Base-by-base conservation (phyloP, 1,140 invertebrate genomes). In the Odontomachus brunneus region DNA sequence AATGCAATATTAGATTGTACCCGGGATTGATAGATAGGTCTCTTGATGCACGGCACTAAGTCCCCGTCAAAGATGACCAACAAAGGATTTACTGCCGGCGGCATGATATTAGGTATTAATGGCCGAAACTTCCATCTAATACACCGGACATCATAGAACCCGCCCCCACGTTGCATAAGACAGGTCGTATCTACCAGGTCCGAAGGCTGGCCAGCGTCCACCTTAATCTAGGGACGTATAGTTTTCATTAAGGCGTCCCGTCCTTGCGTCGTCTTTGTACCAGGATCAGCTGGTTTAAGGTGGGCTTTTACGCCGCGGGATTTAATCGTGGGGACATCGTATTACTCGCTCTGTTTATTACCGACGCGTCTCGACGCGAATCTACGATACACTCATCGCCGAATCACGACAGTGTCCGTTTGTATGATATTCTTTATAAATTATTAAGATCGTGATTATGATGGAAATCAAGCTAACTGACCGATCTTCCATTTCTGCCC, bases 81-180 rank as follows among this genome's bases (percentile, higher is more conserved):
- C 92, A 92, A 93, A 93, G 92, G 92, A 93, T 93, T 91, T 92
- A 91, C 88, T 82, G 84, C 74, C 76, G 88, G 83, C 76, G 71
- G 80, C 87, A 88, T 83, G 89, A 92, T 93, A 93, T 93, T 93
- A 93, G 92, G 89, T 93, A 93, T 93, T 93, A 93, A 93, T 93
- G 91, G 91, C 89, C 86, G 82, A 90, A 92, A 92, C 90, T 92
- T 92, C 89, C 91, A 91, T 91, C 92, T 91, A 92, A 92, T 91
- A 90, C 88, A 87, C 73, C 74, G 87, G 80, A 84, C 89, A 89
- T 87, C 91, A 90, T 92, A 91, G 91, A 84, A 67, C 85, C 71
- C 83, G 73, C 59, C 81, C 84, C 84, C 78, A 81, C 84, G 87
- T 89, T 90, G 88, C 90, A 90, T 92, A 92, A 92, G 90, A 91